A percentile compares a stretch with the other conserved stretches of the same genome.
Evolutionary conservation across 2,888 invertebrate species (phyloP).

Genomic region (Parelbella ahira): DNA sequence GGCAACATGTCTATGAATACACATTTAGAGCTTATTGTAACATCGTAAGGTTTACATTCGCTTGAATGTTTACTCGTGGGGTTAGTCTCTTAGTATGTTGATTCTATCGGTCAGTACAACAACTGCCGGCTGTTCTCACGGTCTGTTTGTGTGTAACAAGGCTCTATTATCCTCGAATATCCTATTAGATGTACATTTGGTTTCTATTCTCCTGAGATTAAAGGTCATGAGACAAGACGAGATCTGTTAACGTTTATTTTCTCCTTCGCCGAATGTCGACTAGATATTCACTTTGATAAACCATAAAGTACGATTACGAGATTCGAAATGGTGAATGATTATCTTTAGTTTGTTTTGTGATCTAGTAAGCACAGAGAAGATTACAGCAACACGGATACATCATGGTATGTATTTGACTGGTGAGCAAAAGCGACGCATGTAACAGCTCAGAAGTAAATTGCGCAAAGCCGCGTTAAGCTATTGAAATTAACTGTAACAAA

Average conservation of each 20-base stretch:
- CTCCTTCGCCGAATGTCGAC: slow-evolving; percentile 5
- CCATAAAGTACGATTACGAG: slow-evolving; percentile 5
- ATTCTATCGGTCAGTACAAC: slow-evolving; percentile 32
- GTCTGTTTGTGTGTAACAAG: slow-evolving; percentile 55
- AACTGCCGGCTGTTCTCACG: slow-evolving; percentile 54
- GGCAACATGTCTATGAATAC: slow-evolving; percentile 26
- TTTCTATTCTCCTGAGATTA: slow-evolving; percentile 20
- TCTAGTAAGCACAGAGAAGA: no score
- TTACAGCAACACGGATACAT: no score
- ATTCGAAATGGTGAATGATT: slow-evolving; percentile 5
- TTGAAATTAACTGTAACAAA: slow-evolving; percentile 18
- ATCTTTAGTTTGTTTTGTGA: no score
- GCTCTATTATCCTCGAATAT: slow-evolving; percentile 36
- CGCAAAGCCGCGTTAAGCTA: slow-evolving; percentile 10
- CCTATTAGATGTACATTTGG: slow-evolving; percentile 23
- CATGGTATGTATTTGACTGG: no score
- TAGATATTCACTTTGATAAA: slow-evolving; percentile 14
- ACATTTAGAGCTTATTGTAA: slow-evolving; percentile 33
- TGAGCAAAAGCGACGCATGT: neutral
- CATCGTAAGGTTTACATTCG: slow-evolving; percentile 38
- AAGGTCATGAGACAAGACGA: slow-evolving; percentile 19
- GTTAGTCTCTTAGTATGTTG: slow-evolving; percentile 21
- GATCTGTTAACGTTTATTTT: slow-evolving; percentile 24
- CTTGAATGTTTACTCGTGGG: slow-evolving; percentile 7
- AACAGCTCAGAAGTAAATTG: slow-evolving; percentile 5